A percentile compares a stretch with the other conserved stretches of the same genome.
These are phyloP conservation scores for Podiceps cristatus DNA, from an alignment of 2,113 vertebrate genomes.

Conservation along the genomic window DNA sequence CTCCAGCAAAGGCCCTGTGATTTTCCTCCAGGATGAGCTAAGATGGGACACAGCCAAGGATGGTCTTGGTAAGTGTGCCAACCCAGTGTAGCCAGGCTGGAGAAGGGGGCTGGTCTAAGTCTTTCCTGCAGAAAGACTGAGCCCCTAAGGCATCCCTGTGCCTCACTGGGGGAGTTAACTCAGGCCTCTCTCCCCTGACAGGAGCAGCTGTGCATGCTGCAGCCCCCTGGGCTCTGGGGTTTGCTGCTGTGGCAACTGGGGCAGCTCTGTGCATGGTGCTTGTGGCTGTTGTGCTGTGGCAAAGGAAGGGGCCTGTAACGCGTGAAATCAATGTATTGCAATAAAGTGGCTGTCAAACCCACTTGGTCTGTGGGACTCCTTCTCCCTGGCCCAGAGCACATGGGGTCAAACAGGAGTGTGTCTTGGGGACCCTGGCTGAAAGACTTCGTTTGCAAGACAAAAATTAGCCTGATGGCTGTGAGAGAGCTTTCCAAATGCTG, in stretches of 20 bases:
- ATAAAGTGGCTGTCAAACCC: not conserved
- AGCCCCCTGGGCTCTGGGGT: not conserved
- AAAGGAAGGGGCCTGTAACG: not conserved
- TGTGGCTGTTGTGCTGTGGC: not conserved
- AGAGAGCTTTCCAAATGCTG: not conserved
- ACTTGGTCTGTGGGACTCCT: not conserved
- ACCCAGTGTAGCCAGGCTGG: not conserved
- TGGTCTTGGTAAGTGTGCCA: not conserved
- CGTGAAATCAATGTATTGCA: not conserved
- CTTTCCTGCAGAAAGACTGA: not conserved
- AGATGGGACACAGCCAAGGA: not conserved
- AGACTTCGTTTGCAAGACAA: not conserved
- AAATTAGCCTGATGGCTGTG: not conserved
- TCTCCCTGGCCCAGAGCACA: not conserved
- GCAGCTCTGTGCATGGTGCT: not conserved
- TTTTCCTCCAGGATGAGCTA: constrained; percentile 52
- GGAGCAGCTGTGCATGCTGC: not conserved
- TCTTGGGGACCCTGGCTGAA: not conserved
- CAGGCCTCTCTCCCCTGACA: not conserved
- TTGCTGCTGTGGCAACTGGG: not conserved
- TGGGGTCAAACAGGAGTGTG: not conserved
- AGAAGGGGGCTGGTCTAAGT: not conserved
- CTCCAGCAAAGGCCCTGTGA: constrained; percentile 58
- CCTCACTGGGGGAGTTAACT: not conserved
- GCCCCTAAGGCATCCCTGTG: not conserved